phyloP scores from a whole-genome alignment of 2,888 invertebrate species.

The Bimastos eiseni region DNA sequence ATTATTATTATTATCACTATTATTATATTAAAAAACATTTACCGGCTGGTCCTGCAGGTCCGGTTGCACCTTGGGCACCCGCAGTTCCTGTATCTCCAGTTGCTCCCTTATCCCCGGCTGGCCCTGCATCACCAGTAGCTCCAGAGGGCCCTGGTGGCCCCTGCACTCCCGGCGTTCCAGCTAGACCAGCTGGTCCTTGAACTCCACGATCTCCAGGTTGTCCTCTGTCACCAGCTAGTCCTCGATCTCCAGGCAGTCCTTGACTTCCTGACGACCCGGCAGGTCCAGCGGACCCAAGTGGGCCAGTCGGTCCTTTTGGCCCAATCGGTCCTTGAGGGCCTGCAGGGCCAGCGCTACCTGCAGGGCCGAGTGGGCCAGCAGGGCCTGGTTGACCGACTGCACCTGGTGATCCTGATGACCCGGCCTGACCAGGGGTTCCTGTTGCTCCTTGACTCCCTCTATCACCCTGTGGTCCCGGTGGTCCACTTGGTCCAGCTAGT shows the following conservation, averaged over 20 bases:
- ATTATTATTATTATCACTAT: too few species aligned
- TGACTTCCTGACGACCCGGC: conserved; percentile 34
- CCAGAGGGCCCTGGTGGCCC: conserved; percentile 36
- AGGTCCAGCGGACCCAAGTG: conserved; percentile 33
- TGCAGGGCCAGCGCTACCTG: background rate
- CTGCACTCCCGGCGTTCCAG: conserved; percentile 31
- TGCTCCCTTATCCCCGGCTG: conserved; percentile 23
- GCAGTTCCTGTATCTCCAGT: background rate
- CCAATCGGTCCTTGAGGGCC: conserved; percentile 31
- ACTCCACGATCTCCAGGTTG: conserved; percentile 31
- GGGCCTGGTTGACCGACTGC: conserved; percentile 3
- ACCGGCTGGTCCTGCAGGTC: conserved; percentile 32
- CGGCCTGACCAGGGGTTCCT: conserved; percentile 34
- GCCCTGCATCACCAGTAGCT: conserved; percentile 20
- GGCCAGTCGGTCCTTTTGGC: conserved; percentile 28
- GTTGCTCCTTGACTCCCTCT: conserved; percentile 35
- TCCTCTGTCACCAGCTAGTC: conserved; percentile 36
- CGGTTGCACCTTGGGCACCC: conserved; percentile 25
- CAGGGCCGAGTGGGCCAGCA: background rate
- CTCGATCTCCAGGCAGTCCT: conserved; percentile 37
- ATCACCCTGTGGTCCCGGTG: conserved; percentile 27
- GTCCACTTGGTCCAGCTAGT: conserved; percentile 30
- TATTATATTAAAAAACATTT: too few species aligned
- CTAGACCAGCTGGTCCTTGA: conserved; percentile 34
- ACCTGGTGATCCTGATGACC: conserved; percentile 20